A percentile compares a stretch with the other conserved stretches of the same genome.
These are phyloP conservation scores for Andricus grossulariae DNA, from an alignment of 1,140 invertebrate species.

Conservation along the genomic window DNA sequence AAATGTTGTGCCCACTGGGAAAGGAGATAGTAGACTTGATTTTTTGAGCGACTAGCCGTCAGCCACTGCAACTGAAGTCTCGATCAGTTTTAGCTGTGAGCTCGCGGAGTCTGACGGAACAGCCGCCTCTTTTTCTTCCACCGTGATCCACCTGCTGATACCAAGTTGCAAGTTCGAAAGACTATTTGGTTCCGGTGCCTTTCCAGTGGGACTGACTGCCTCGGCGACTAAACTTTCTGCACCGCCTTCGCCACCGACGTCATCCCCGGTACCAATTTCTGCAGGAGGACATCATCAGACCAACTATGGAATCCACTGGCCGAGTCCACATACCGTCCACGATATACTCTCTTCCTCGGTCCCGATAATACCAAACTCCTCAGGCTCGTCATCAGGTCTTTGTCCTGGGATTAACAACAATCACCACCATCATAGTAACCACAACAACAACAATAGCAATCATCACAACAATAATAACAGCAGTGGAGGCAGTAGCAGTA, in stretches of 20 bases:
- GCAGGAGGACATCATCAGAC: slow-evolving; percentile 73
- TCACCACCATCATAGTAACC: slow-evolving; percentile 54
- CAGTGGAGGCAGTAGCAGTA: slow-evolving; percentile 43
- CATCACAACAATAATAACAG: slow-evolving; percentile 42
- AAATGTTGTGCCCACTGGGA: no score
- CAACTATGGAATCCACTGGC: slow-evolving; percentile 79
- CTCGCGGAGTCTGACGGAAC: slow-evolving; percentile 63
- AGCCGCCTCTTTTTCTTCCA: slow-evolving; percentile 61
- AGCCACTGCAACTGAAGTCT: slow-evolving; percentile 52
- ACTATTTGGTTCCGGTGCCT: slow-evolving; percentile 61
- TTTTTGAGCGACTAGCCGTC: slow-evolving; percentile 37
- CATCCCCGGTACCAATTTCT: slow-evolving; percentile 43
- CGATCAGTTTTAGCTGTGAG: slow-evolving; percentile 62
- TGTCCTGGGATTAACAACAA: slow-evolving; percentile 59
- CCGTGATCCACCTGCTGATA: slow-evolving; percentile 59
- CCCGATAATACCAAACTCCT: slow-evolving; percentile 41
- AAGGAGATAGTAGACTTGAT: slow-evolving; percentile 11
- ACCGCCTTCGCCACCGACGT: slow-evolving; percentile 66
- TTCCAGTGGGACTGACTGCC: slow-evolving; percentile 54
- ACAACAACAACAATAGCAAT: slow-evolving; percentile 41
- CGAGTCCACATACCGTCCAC: slow-evolving; percentile 82
- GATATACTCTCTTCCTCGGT: slow-evolving; percentile 79
- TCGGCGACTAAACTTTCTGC: slow-evolving; percentile 48
- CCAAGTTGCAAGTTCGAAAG: slow-evolving; percentile 59
- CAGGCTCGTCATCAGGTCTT: slow-evolving; percentile 48